Conservation (phyloP, 2,888 invertebrate species). For the Parapristionchus giblindavisi region DNA sequence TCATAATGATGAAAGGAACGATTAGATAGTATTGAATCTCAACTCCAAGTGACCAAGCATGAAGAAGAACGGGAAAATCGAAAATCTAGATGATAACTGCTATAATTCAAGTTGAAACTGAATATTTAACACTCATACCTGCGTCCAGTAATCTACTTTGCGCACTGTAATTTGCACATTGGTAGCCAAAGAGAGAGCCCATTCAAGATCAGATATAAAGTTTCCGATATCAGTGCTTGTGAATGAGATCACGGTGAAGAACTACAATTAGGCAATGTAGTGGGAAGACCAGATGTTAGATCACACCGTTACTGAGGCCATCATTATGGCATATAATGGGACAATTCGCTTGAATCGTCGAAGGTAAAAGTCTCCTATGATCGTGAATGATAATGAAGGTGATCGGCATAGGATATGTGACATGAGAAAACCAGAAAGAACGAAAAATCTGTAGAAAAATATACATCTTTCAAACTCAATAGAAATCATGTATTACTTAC, state of each 20-base stretch:
- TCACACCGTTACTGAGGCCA: not conserved
- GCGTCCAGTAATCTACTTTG: constrained; percentile 33
- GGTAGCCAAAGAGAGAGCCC: constrained; percentile 7
- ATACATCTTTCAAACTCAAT: not conserved
- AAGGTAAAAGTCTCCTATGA: constrained; percentile 12
- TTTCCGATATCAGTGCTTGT: constrained; percentile 4
- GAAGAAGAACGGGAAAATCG: constrained; percentile 28
- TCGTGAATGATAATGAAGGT: not conserved
- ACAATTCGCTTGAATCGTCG: constrained; percentile 34
- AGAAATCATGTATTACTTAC: not conserved
- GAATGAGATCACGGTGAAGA: not conserved
- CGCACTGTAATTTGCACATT: constrained; percentile 22
- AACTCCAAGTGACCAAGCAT: constrained; percentile 35
- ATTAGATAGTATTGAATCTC: constrained; percentile 35
- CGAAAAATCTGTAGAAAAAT: constrained; percentile 16
- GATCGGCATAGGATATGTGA: constrained; percentile 17
- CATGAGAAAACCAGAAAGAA: constrained; percentile 35
- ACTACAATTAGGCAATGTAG: not conserved
- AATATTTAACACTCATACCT: constrained; percentile 3
- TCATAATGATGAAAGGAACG: constrained; percentile 26
- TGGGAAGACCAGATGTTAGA: not conserved
- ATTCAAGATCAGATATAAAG: constrained; percentile 24
- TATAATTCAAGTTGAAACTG: not conserved
- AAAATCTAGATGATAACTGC: constrained; percentile 8
- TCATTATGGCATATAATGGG: constrained; percentile 23